These are phyloP conservation scores for Tapera naevia DNA, from an alignment of 2,797 vertebrate genomes.

Conservation along the genomic window DNA sequence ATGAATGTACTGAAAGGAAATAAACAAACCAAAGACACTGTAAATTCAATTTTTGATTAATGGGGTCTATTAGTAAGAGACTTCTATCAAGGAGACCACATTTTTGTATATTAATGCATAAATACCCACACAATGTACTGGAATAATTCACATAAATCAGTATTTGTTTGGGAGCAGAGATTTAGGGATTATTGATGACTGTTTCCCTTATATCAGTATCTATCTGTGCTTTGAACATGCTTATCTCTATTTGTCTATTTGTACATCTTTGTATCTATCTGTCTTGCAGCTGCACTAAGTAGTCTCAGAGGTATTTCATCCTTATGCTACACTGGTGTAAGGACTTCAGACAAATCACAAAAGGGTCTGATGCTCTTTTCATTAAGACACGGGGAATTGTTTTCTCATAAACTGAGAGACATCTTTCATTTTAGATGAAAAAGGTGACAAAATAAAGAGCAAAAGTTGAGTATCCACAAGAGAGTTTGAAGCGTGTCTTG, in stretches of 20 bases:
- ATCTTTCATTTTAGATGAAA: slow-evolving; percentile 26
- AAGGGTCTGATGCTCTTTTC: neutral
- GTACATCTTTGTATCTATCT: neutral
- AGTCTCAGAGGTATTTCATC: neutral
- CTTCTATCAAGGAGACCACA: neutral
- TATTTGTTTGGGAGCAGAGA: neutral
- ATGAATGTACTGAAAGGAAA: slow-evolving; percentile 47
- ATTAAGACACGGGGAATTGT: neutral
- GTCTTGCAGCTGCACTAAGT: neutral
- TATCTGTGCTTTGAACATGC: neutral
- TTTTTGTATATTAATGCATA: neutral
- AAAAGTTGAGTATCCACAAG: neutral
- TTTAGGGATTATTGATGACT: neutral
- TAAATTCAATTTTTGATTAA: slow-evolving; percentile 32
- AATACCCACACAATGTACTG: neutral
- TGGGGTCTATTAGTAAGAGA: slow-evolving; percentile 13
- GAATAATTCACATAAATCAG: slow-evolving; percentile 12
- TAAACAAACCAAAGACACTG: slow-evolving; percentile 39
- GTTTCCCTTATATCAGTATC: neutral
- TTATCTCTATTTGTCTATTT: neutral
- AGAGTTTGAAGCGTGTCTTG: neutral
- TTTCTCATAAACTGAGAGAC: neutral
- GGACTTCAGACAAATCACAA: neutral
- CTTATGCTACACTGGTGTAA: neutral
- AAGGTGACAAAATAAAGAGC: neutral